Conservation (phyloP, 2,888 invertebrate species). For the Campoplex nolae region DNA sequence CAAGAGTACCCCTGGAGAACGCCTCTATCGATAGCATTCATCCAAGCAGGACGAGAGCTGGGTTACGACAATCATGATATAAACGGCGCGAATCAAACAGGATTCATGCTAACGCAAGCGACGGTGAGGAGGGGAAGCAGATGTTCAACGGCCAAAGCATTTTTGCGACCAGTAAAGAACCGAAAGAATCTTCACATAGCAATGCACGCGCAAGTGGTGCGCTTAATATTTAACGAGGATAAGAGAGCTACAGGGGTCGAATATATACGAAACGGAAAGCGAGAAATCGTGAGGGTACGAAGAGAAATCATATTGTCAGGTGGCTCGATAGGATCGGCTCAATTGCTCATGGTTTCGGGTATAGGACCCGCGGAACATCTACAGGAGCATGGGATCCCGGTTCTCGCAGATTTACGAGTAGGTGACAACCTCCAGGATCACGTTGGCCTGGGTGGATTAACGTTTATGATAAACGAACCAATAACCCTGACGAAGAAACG, state of each 20-base stretch:
- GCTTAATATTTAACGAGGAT: slow-evolving; percentile 89
- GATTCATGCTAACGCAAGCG: slow-evolving; percentile 94
- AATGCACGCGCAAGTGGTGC: slow-evolving; percentile 90
- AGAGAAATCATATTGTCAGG: slow-evolving; percentile 94
- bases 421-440: slow-evolving; percentile 95
- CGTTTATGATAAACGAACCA: slow-evolving; percentile 93
- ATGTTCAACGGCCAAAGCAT: slow-evolving; percentile 95
- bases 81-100: slow-evolving; percentile 93
- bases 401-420: slow-evolving; percentile 91
- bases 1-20: slow-evolving; percentile 94
- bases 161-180: slow-evolving; percentile 92
- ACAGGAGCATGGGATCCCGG: slow-evolving; percentile 89
- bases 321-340: slow-evolving; percentile 95
- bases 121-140: slow-evolving; percentile 93
- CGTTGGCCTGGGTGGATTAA: slow-evolving; percentile 93
- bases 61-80: slow-evolving; percentile 93
- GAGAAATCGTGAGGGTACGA: slow-evolving; percentile 88
- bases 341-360: slow-evolving; percentile 96
- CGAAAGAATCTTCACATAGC: slow-evolving; percentile 92
- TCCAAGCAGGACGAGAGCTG: slow-evolving; percentile 92
- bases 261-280: slow-evolving; percentile 88
- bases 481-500: slow-evolving; percentile 91
- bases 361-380: slow-evolving; percentile 93
- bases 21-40: slow-evolving; percentile 92
- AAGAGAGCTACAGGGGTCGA: slow-evolving; percentile 92